Evolutionary conservation across 2,113 vertebrate genomes (phyloP).

Genomic region (Heterotilapia buettikoferi): DNA sequence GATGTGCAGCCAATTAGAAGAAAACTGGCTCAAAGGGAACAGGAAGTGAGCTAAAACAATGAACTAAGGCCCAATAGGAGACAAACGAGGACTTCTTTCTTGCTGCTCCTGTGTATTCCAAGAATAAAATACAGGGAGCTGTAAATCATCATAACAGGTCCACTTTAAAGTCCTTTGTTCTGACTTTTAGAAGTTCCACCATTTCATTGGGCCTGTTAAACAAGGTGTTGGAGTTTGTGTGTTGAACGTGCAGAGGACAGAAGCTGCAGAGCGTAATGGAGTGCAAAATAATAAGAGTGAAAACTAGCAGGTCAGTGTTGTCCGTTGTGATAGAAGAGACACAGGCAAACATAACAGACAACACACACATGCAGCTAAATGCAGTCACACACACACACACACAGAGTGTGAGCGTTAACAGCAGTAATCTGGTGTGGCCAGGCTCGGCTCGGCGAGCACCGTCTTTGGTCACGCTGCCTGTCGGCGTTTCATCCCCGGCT

Average conservation of each 20-base stretch:
- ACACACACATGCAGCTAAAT: not conserved
- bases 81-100: not conserved
- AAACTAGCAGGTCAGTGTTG: not conserved
- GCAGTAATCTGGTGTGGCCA: constrained; percentile 39
- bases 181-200: not conserved
- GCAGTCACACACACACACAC: not conserved
- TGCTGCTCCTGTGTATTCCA: not conserved
- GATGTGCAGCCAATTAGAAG: not conserved
- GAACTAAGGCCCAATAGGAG: not conserved
- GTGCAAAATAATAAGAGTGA: not conserved
- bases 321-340: not conserved
- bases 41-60: not conserved
- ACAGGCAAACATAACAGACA: not conserved
- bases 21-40: not conserved
- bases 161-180: not conserved
- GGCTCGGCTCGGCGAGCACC: constrained; percentile 3
- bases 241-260: not conserved
- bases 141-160: not conserved
- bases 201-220: not conserved
- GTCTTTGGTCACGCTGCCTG: constrained; percentile 50
- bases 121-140: not conserved
- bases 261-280: not conserved
- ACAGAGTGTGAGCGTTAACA: not conserved
- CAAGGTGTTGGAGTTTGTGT: not conserved
- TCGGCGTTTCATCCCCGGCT: constrained; percentile 35